Conservation (phyloP, 2,797 vertebrate genomes). For the Micromesistius poutassou region DNA sequence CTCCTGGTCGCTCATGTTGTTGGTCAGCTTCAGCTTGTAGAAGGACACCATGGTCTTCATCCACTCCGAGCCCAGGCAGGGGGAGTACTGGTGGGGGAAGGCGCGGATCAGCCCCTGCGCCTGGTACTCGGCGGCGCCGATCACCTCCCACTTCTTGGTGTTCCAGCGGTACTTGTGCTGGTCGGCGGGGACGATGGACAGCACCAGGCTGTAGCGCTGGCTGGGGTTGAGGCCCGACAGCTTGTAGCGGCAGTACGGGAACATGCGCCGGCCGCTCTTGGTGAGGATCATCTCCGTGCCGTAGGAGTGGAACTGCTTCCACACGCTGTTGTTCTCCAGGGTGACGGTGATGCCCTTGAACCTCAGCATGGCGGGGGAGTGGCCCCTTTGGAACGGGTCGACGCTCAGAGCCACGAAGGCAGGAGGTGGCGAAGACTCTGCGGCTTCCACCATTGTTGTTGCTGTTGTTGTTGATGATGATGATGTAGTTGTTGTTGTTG, state of each 20-base stretch:
- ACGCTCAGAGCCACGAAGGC: conserved; percentile 20
- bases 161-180: conserved; percentile 85
- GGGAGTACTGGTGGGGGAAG: conserved; percentile 85
- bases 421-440: background rate
- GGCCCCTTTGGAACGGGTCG: fast-evolving
- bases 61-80: conserved; percentile 82
- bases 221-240: conserved; percentile 82
- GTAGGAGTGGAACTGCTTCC: conserved; percentile 87
- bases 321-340: conserved; percentile 89
- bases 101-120: conserved; percentile 74
- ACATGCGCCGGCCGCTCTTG: conserved; percentile 92
- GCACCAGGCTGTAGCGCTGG: conserved; percentile 82
- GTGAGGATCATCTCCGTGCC: conserved; percentile 97
- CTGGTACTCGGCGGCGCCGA: conserved; percentile 76
- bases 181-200: conserved; percentile 87
- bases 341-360: conserved; percentile 79
- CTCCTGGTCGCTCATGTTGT: conserved; percentile 78
- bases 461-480: background rate
- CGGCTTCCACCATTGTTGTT: background rate
- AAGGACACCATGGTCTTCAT: conserved; percentile 87
- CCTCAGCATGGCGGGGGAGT: conserved; percentile 60
- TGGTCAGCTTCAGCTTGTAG: conserved; percentile 92
- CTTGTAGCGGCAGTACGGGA: conserved; percentile 91
- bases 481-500: background rate
- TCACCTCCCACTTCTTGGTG: conserved; percentile 81